phyloP scores from a whole-genome alignment of 2,113 vertebrate genomes.

The Colistium nudipinnis region DNA sequence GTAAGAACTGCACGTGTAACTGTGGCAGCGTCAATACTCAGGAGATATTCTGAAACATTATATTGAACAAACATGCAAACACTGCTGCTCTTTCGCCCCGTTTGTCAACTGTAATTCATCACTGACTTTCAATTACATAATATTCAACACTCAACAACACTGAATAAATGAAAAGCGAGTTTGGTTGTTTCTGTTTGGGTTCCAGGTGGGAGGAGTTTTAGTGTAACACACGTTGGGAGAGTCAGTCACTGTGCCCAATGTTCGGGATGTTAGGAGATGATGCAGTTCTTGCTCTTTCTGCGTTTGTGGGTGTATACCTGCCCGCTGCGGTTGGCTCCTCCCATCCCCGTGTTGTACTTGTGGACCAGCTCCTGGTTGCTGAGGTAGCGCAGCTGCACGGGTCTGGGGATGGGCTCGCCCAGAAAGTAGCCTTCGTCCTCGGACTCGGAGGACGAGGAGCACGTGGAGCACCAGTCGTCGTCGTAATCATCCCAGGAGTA shows the following conservation, averaged over 20 bases:
- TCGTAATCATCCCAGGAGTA: slow-evolving; percentile 88
- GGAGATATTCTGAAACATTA: slow-evolving; percentile 59
- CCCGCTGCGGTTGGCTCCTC: slow-evolving; percentile 87
- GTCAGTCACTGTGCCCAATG: slow-evolving; percentile 1
- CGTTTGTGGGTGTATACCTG: slow-evolving; percentile 93
- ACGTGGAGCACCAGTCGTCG: slow-evolving; percentile 97
- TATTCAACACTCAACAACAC: slow-evolving; percentile 70
- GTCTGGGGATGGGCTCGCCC: slow-evolving; percentile 94
- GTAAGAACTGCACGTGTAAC: slow-evolving; percentile 46
- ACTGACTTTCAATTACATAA: slow-evolving; percentile 67
- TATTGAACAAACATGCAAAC: slow-evolving; percentile 74
- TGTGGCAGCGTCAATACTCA: slow-evolving; percentile 54
- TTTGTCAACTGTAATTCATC: slow-evolving; percentile 66
- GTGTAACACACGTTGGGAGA: slow-evolving; percentile 31
- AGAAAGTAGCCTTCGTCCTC: slow-evolving; percentile 99
- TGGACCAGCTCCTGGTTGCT: slow-evolving; percentile 95
- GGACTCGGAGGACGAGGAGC: slow-evolving; percentile 97
- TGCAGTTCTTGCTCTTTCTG: slow-evolving; percentile 99
- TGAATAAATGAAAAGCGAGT: slow-evolving; percentile 40
- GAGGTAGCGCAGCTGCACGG: slow-evolving; percentile 91
- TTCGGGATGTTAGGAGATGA: slow-evolving; percentile 87
- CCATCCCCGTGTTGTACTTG: slow-evolving; percentile 88
- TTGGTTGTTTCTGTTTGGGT: slow-evolving; percentile 32
- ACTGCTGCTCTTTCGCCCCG: slow-evolving; percentile 66
- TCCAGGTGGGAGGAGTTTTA: slow-evolving; percentile 47